Evolutionary conservation across 2,797 vertebrate genomes (phyloP).

Genomic region (Lagorchestes hirsutus): DNA sequence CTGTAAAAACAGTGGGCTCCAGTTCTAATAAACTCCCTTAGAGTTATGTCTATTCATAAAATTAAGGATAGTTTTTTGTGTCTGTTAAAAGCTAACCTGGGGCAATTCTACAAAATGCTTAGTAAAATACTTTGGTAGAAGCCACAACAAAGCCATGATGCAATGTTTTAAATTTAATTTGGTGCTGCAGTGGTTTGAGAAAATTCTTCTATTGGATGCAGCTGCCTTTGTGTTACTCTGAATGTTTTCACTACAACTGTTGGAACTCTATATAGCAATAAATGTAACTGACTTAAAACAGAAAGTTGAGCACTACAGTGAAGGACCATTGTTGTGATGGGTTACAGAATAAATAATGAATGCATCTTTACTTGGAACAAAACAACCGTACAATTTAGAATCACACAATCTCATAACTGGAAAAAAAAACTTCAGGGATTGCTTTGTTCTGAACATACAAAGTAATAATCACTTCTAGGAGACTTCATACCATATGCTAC

Average conservation of each 20-base stretch:
- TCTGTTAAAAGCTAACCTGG: neutral
- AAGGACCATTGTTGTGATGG: neutral
- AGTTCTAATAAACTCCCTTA: slow-evolving; percentile 37
- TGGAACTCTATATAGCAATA: neutral
- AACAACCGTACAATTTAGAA: neutral
- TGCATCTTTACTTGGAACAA: neutral
- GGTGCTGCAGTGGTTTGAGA: neutral
- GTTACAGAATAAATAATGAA: neutral
- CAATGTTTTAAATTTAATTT: neutral
- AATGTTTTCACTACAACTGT: neutral
- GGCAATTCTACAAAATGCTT: neutral
- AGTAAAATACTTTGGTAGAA: neutral
- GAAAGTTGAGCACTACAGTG: neutral
- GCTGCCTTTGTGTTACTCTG: neutral
- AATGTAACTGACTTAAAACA: neutral
- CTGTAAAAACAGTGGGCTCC: neutral
- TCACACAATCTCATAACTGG: neutral
- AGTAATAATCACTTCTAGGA: neutral
- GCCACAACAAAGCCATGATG: slow-evolving; percentile 1
- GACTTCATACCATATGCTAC: neutral
- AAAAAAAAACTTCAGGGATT: neutral
- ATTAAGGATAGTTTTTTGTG: neutral
- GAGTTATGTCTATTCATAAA: slow-evolving; percentile 3
- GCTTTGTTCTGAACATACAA: neutral
- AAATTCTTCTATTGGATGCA: neutral